Base-by-base conservation (phyloP, 2,888 invertebrate genomes). In the Pseudococcus jackbeardsleyi region DNA sequence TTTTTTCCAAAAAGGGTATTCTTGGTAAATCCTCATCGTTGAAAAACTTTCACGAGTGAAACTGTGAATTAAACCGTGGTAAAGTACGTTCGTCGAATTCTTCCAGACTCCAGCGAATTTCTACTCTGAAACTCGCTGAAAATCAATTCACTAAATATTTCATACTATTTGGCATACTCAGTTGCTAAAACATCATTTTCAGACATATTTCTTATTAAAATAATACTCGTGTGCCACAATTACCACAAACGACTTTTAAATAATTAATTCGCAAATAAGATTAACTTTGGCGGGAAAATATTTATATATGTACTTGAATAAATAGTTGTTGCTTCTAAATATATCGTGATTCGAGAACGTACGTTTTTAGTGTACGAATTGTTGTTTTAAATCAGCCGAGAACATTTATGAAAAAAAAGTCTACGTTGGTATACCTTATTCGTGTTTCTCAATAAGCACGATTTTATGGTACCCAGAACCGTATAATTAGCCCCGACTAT, bases 31-130 rank as follows among this genome's bases (percentile, higher is more conserved):
- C 33, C 33, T 72, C 42, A 42, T 42, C 72, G 72, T 26, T 72
- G 17, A 26, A 72, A 72, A 72, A 72, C 72, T 72, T 72, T 64
- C 22, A 64, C 72, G 72, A 72, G 64, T 64, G 17, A 33, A 72
- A 33, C 72, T 64, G 64, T 22, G 72, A 72, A 72, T 72, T 39
- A 72, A 72, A 15, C 72, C 17, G 1, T 39, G 33, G 33, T 72
- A 33, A 72, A 72, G 33, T 33, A 72, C 33, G 72, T 72, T 72
- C 72, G 33, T 72, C 72, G 72, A 72, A 72, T 72, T 72, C 72
- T 72, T 72, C 33, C 33, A 17, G 33, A 72, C 15, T 72, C 15
- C 15, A 33, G 17, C 5, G 39, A 72, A 33, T 72, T 72, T 72
- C 72, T 33, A 33, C 33, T 3, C 3, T 15, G 9, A 72, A 68